Conservation (phyloP, 2,113 vertebrate species). For the Phalacrocorax pelagicus region DNA sequence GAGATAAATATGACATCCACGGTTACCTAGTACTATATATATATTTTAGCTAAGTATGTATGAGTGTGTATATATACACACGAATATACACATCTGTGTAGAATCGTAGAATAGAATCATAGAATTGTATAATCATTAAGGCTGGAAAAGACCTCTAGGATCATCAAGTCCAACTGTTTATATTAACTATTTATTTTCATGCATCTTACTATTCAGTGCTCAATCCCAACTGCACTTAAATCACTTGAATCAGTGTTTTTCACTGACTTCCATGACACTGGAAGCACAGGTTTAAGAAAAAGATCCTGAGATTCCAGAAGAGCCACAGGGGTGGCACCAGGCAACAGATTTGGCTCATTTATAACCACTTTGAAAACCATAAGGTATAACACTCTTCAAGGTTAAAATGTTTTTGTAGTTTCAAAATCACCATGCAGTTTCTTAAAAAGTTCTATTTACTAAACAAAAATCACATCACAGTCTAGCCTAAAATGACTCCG, state of each 20-base stretch:
- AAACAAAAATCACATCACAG: not conserved
- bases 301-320: not conserved
- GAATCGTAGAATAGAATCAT: too few relatives aligned
- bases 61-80: not conserved
- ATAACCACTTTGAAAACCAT: not conserved
- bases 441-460: not conserved
- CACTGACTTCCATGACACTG: not conserved
- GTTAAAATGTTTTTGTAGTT: not conserved
- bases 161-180: too few relatives aligned
- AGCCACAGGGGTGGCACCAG: not conserved
- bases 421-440: not conserved
- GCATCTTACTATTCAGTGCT: not conserved
- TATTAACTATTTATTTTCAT: not conserved
- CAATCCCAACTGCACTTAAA: not conserved
- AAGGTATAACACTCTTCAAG: not conserved
- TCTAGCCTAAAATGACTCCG: constrained; percentile 42
- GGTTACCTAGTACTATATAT: not conserved
- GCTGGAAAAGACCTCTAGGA: too few relatives aligned
- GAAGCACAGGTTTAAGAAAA: not conserved
- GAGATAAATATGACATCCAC: fast-evolving
- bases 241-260: not conserved
- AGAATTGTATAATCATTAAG: too few relatives aligned
- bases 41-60: not conserved
- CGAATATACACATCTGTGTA: not conserved
- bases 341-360: not conserved